Evolutionary conservation across 2,113 vertebrate genomes (phyloP).

Genomic region (Aepyceros melampus): DNA sequence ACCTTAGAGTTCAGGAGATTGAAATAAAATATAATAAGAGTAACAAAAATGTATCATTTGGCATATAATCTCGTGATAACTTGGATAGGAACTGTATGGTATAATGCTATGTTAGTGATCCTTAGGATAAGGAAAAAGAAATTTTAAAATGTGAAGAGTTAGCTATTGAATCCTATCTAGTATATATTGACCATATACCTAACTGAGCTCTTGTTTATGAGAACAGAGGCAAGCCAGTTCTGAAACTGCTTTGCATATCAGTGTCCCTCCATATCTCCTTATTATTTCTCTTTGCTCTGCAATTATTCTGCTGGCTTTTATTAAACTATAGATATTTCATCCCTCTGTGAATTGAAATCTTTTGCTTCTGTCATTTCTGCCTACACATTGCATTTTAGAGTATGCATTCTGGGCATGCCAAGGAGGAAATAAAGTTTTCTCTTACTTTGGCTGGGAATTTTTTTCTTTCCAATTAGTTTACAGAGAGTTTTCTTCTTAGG

Average conservation of each 20-base stretch:
- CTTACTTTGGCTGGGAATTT: neutral
- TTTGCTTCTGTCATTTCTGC: conserved; percentile 18
- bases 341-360: neutral
- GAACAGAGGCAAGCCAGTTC: neutral
- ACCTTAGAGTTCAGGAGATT: neutral
- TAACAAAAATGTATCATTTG: neutral
- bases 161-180: neutral
- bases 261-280: neutral
- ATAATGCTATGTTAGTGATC: neutral
- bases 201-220: neutral
- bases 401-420: neutral
- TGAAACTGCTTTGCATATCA: neutral
- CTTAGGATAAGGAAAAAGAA: neutral
- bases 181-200: neutral
- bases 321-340: conserved; percentile 18
- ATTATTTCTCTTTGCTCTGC: conserved; percentile 20
- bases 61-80: neutral
- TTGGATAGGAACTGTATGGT: neutral
- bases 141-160: neutral
- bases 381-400: neutral
- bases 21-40: neutral
- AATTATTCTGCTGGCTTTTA: conserved; percentile 26
- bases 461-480: neutral
- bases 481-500: neutral
- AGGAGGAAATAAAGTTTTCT: conserved; percentile 17